A percentile compares a stretch with the other conserved stretches of the same genome.
Evolutionary conservation across 2,113 vertebrate genomes (phyloP).

Genomic region (Crypturellus undulatus): DNA sequence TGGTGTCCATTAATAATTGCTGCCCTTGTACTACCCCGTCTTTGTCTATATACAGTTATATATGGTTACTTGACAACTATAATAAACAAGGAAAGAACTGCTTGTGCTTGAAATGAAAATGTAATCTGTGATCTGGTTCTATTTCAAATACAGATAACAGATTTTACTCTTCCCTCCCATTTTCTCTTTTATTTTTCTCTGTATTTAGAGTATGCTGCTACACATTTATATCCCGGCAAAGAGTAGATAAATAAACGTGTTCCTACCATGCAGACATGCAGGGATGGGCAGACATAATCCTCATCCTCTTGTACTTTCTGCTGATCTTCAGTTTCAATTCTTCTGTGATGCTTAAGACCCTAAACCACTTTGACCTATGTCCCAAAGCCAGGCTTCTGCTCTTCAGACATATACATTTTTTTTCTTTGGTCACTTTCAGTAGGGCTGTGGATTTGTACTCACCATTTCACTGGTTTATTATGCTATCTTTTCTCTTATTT

Average conservation of each 20-base stretch:
- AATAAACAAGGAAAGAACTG: slow-evolving; percentile 59
- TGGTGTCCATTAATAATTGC: slow-evolving; percentile 56
- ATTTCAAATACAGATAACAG: slow-evolving; percentile 30
- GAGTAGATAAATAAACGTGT: slow-evolving; percentile 21
- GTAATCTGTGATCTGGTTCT: slow-evolving; percentile 49
- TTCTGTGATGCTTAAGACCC: background rate
- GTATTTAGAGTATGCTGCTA: background rate
- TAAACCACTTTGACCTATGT: background rate
- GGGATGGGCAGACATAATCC: background rate
- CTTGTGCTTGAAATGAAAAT: slow-evolving; percentile 48
- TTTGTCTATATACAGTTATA: slow-evolving; percentile 47
- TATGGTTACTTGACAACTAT: slow-evolving; percentile 39
- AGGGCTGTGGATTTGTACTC: background rate
- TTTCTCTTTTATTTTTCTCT: background rate
- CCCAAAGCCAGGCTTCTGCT: background rate
- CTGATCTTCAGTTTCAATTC: background rate
- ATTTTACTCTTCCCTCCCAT: slow-evolving; percentile 22
- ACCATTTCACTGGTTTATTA: background rate
- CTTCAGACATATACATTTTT: background rate
- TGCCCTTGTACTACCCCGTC: background rate
- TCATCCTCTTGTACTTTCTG: slow-evolving; percentile 11
- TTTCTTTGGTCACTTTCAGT: background rate
- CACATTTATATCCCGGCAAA: background rate
- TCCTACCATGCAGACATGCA: background rate
- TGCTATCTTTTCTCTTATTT: background rate